Base-by-base conservation (phyloP, 2,113 vertebrate species). In the Sula dactylatra region DNA sequence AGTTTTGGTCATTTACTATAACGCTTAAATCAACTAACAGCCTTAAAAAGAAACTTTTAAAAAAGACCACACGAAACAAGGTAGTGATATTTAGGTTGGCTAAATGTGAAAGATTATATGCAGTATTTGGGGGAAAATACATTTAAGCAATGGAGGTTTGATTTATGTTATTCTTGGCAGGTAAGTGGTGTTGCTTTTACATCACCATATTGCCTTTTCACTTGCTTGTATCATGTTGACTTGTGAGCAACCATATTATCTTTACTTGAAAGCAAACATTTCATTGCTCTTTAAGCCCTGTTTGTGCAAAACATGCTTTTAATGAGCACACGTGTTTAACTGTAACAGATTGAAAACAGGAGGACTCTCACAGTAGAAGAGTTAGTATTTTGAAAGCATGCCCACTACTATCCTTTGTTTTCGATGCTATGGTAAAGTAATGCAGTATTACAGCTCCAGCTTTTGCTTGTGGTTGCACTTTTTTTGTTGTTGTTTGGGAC, bases 381-480 rank as follows among this genome's bases (percentile, higher is more conserved):
- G 82, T 6, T 50, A 45, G 45, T 90, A 55, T 86, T 94, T 94
- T 96, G 93, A 93, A 97, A 90, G 54, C 73, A 93, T 95, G 89
- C 93, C 93, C 80, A 29, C 86, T 88, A 88, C 94, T 97, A 42
- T 94, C 36, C 78, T 92, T 97, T 97, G 92, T 97, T 92, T 86
- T 82, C 8, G 3, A 50, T 0, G 5, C 44, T 79, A 11, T 45
- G 58, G 54, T 94, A 58, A 86, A 84, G 67, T 67, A 93, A 66
- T 66, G 58, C 84, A 56, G 55, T 82, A 42, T 81, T 95, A 66
- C 21, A 70, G 89, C 58, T 82, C 40, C 54, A 82, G 64, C 88
- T 91, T 88, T 58, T 86, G 52, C 80, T 82, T 64, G 62, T 76
- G 45, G 27, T n/a, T 50, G 54, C 36, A 45, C 32, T 58, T 65